Percentiles rank a stretch among this genome's conserved stretches.
Conservation (phyloP, 2,888 invertebrate species). For the Drosophila nr. perissopoda region DNA sequence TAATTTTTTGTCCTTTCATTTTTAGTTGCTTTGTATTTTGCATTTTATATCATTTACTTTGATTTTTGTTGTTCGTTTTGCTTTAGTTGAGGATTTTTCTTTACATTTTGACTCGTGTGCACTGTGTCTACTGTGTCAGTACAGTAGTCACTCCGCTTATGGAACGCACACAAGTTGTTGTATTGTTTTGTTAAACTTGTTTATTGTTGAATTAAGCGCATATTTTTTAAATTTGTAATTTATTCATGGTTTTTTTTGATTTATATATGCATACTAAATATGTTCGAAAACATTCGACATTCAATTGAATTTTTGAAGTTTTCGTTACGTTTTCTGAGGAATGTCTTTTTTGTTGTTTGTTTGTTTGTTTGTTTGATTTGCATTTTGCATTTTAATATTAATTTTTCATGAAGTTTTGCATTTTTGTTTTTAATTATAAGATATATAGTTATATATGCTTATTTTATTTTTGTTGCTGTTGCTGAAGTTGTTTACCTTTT, state of each 20-base stretch:
- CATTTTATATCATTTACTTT: constrained; percentile 24
- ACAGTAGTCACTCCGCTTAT: constrained; percentile 30
- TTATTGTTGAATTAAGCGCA: constrained; percentile 32
- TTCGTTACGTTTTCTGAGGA: constrained; percentile 41
- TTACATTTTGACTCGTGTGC: constrained; percentile 17
- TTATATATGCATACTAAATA: constrained; percentile 51
- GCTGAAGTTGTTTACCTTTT: constrained; percentile 25
- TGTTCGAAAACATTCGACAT: constrained; percentile 67
- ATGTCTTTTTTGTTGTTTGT: constrained; percentile 36
- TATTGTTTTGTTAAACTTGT: constrained; percentile 6
- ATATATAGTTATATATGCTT: constrained; percentile 32
- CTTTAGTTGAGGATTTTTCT: constrained; percentile 11
- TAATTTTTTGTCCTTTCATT: constrained; percentile 26
- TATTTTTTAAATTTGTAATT: constrained; percentile 17
- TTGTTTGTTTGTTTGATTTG: constrained; percentile 1
- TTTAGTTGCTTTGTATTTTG: constrained; percentile 2
- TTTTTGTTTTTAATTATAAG: constrained; percentile 16
- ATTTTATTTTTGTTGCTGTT: constrained; percentile 9
- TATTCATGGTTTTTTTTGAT: constrained; percentile 32
- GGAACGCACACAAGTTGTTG: constrained; percentile 17
- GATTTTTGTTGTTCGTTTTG: constrained; percentile 24
- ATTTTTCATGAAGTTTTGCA: constrained; percentile 12
- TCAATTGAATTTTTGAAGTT: constrained; percentile 33
- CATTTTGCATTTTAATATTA: constrained; percentile 3
- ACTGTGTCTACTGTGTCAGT: constrained; percentile 3